Percentiles rank a stretch among this genome's conserved stretches.
Conservation (phyloP, 2,797 vertebrate genomes). For the Synaphobranchus kaupii region DNA sequence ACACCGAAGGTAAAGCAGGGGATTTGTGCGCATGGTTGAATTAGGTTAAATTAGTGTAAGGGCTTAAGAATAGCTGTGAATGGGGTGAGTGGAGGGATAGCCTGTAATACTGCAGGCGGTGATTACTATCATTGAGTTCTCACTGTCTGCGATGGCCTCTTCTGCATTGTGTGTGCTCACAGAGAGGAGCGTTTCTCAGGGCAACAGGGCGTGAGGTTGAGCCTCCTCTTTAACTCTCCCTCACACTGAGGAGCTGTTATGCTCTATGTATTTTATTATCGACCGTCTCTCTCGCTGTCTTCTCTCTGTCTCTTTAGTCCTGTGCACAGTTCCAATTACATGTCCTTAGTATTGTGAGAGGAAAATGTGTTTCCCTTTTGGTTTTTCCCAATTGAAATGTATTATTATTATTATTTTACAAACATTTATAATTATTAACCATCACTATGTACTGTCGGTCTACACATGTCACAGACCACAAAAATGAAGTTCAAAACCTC, state of each 20-base stretch:
- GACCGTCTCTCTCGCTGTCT: not conserved
- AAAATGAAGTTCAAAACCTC: no score
- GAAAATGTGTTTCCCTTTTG: no score
- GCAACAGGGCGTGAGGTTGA: not conserved
- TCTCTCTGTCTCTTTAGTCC: not conserved
- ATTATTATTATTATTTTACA: no score
- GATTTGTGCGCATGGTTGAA: not conserved
- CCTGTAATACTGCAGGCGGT: not conserved
- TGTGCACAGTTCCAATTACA: not conserved
- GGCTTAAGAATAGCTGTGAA: constrained; percentile 17
- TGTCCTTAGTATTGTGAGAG: no score
- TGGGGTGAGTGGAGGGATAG: not conserved
- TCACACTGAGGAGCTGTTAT: not conserved
- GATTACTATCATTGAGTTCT: constrained; percentile 13
- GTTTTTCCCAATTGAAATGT: no score
- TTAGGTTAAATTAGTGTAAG: constrained; percentile 16
- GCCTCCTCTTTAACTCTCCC: not conserved
- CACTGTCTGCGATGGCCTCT: not conserved
- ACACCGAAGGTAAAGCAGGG: not conserved
- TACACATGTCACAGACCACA: no score
- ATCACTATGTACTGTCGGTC: no score
- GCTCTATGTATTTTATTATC: not conserved
- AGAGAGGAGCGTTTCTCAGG: not conserved
- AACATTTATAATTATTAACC: no score
- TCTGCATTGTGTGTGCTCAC: not conserved